Percentiles rank a stretch among this genome's conserved stretches.
Evolutionary conservation across 2,888 invertebrate genomes (phyloP).

Genomic region (Limnephilus auricula): DNA sequence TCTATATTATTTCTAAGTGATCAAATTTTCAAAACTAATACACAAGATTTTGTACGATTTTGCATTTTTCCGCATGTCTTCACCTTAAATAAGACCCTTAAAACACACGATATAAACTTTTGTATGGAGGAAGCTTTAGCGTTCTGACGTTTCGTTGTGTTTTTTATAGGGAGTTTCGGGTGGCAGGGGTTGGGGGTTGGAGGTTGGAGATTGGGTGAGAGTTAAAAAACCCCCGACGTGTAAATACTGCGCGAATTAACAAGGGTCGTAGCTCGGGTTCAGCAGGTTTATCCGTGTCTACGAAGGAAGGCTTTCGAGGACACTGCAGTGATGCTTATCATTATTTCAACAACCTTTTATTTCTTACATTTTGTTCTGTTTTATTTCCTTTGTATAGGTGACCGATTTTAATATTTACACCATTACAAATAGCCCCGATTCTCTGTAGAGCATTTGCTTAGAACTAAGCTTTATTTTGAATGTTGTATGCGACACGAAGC

Average conservation of each 20-base stretch:
- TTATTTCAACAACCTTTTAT: not conserved
- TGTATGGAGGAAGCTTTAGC: conserved; percentile 1
- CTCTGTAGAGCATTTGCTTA: too few relatives aligned
- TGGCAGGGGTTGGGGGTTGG: too few relatives aligned
- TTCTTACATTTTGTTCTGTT: not conserved
- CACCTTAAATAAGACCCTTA: not conserved
- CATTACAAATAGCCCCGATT: too few relatives aligned
- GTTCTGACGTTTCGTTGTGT: conserved; percentile 38
- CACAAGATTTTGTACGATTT: too few relatives aligned
- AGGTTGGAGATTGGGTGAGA: too few relatives aligned
- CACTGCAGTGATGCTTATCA: not conserved
- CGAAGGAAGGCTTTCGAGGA: not conserved
- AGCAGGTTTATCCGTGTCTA: not conserved
- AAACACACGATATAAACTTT: not conserved
- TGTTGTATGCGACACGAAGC: too few relatives aligned
- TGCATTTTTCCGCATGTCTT: too few relatives aligned
- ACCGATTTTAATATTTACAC: not conserved
- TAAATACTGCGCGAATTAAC: conserved; percentile 42
- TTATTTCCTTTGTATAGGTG: not conserved
- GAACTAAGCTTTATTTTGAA: too few relatives aligned
- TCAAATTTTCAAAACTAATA: too few relatives aligned
- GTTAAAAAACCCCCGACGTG: conserved; percentile 21
- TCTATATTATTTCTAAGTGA: too few relatives aligned
- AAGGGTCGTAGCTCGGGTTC: conserved; percentile 20
- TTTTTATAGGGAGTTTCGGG: not conserved